A percentile compares a stretch with the other conserved stretches of the same genome.
These are phyloP conservation scores for Oreonectes daqikongensis DNA, from an alignment of 2,797 vertebrate genomes.

Conservation along the genomic window DNA sequence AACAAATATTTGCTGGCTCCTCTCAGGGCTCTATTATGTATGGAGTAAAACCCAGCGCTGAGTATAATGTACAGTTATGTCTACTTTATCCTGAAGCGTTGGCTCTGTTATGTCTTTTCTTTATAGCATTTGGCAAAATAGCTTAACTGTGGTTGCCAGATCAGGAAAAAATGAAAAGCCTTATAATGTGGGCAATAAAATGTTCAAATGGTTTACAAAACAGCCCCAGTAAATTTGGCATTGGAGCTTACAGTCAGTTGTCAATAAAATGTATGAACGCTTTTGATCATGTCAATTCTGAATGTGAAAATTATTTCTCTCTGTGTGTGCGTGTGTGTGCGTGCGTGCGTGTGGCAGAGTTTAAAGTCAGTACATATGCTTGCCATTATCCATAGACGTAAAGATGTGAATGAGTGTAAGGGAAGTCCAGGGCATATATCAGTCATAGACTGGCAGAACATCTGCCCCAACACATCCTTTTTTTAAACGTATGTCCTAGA, in stretches of 20 bases:
- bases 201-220: constrained; percentile 52
- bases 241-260: constrained; percentile 36
- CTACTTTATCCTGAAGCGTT: constrained; percentile 38
- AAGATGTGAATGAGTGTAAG: constrained; percentile 46
- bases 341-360: neutral
- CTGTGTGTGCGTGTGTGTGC: neutral
- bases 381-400: constrained; percentile 59
- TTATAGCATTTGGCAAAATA: constrained; percentile 56
- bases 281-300: constrained; percentile 26
- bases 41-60: constrained; percentile 35
- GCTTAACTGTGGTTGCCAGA: constrained; percentile 39
- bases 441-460: constrained; percentile 47
- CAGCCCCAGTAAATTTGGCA: constrained; percentile 40
- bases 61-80: constrained; percentile 46
- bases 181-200: constrained; percentile 51
- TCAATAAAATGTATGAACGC: constrained; percentile 43
- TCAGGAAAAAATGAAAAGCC: constrained; percentile 53
- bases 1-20: constrained; percentile 57
- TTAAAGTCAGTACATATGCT: constrained; percentile 54
- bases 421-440: constrained; percentile 57
- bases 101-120: constrained; percentile 52
- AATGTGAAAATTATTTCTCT: constrained; percentile 22
- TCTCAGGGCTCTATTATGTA: constrained; percentile 38
- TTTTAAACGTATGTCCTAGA: constrained; percentile 40
- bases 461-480: constrained; percentile 52